These are phyloP conservation scores for Oscheius sp. DNA, from an alignment of 2,888 invertebrate species.

Conservation along the genomic window DNA sequence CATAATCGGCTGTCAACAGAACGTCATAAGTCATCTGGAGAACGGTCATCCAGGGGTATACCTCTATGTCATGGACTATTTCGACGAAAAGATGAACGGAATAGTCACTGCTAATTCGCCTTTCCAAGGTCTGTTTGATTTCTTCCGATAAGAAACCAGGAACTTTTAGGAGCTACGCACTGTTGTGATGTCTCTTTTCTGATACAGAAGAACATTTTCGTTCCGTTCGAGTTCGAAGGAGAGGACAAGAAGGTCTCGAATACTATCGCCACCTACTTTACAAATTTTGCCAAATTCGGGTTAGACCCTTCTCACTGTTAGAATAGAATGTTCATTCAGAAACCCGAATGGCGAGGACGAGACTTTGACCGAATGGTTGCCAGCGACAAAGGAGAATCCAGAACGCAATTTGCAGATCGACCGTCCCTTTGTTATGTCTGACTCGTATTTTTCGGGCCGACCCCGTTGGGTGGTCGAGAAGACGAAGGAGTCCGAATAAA, in stretches of 20 bases:
- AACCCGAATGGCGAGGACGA: constrained; percentile 15
- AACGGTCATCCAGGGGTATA: constrained; percentile 17
- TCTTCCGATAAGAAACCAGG: constrained; percentile 61
- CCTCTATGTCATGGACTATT: constrained; percentile 36
- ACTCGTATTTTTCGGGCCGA: constrained; percentile 8
- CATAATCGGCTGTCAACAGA: constrained; percentile 17
- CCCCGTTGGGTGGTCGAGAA: constrained; percentile 15
- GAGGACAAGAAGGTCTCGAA: constrained; percentile 30
- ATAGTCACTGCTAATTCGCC: constrained; percentile 3
- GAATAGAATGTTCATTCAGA: neutral
- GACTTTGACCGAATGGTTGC: neutral
- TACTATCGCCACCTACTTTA: constrained; percentile 11
- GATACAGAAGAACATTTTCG: constrained; percentile 63
- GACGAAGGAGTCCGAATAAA: neutral
- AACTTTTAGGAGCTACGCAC: constrained; percentile 64
- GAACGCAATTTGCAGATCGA: constrained; percentile 5
- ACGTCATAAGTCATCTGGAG: constrained; percentile 17
- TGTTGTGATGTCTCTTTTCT: constrained; percentile 67
- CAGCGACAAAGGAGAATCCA: constrained; percentile 19
- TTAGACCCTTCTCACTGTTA: neutral
- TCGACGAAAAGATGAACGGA: constrained; percentile 37
- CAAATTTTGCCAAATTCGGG: constrained; percentile 39
- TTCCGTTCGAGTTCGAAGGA: constrained; percentile 18
- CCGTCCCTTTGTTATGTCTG: neutral
- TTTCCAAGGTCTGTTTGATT: constrained; percentile 18